A percentile compares a stretch with the other conserved stretches of the same genome.
phyloP scores from a whole-genome alignment of 2,888 invertebrate genomes.

The Nesidiocoris tenuis region DNA sequence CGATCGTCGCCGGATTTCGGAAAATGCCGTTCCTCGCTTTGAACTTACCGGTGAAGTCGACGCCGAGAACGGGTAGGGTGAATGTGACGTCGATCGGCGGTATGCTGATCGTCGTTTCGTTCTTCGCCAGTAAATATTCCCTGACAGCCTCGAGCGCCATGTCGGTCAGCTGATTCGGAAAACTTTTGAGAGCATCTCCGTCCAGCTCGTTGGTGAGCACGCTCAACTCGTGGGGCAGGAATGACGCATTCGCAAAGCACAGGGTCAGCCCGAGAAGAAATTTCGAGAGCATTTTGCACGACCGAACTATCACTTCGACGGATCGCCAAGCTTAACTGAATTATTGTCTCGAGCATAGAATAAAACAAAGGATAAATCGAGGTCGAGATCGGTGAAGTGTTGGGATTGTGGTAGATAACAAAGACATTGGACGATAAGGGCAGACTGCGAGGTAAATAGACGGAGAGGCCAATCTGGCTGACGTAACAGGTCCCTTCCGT shows the following conservation, averaged over 20 bases:
- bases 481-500: not conserved
- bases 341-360: too few relatives aligned
- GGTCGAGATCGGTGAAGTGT: too few relatives aligned
- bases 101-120: slow-evolving; percentile 35
- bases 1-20: slow-evolving; percentile 41
- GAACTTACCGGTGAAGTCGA: slow-evolving; percentile 38
- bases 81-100: slow-evolving; percentile 36
- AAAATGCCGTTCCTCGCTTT: slow-evolving; percentile 40
- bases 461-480: not conserved
- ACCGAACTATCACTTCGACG: too few relatives aligned
- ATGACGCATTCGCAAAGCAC: not conserved
- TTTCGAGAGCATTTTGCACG: too few relatives aligned
- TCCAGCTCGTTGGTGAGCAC: slow-evolving; percentile 16
- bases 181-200: not conserved
- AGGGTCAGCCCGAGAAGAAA: too few relatives aligned
- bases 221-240: not conserved
- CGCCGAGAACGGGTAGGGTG: slow-evolving; percentile 39
- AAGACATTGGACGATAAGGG: too few relatives aligned
- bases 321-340: too few relatives aligned
- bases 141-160: slow-evolving; percentile 27
- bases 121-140: slow-evolving; percentile 23
- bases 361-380: too few relatives aligned
- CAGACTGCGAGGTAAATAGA: too few relatives aligned
- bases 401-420: too few relatives aligned
- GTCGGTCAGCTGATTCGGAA: slow-evolving; percentile 36